Evolutionary conservation across 2,888 invertebrate genomes (phyloP), one percentile per base, ranked within the genome.

Genomic region (Drosophila hamatofila): DNA sequence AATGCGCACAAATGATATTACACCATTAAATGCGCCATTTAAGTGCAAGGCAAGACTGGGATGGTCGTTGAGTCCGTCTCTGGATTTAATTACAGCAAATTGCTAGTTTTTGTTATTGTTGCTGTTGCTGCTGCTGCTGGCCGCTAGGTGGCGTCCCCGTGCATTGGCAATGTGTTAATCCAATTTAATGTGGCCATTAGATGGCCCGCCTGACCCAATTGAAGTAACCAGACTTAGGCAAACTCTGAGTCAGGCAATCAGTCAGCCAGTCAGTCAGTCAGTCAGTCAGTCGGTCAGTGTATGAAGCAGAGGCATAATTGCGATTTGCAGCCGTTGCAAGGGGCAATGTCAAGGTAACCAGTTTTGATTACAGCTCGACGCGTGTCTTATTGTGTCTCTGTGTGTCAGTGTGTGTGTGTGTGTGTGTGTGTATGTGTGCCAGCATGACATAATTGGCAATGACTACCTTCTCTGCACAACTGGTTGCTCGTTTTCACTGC

Each of bases 1-100:
- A 75, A 70, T 72, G 74, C 72, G 70, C 71, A 60, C 72, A 80
- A 84, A 83, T 81, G 89, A 79, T 81, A 88, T 88, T 90, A 86
- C 87, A 88, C 90, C 86, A 88, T 88, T 88, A 90, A 88, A 86
- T 79, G 70, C 61, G 82, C 88, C 88, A 88, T 88, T 89, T 89
- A 89, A 83, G 89, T 75, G 85, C 83, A 77, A 78, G 82, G 55
- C 81, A 72, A 72, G 79, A 74, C 58, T 56, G 27, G 35, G 58
- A 6, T 16, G 35, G 42, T 42, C 35, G 23, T 39, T 30, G 37
- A 54, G 52, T 39, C 49, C n/a, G 64, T 25, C 18, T 62, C 27
- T 18, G 51, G 60, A 87, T 77, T 87, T 89, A 84, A 89, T 84
- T 84, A 79, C 87, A 64, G 87, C 87, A 84, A 84, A 84, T 84